phyloP scores from a whole-genome alignment of 2,113 vertebrate genomes.

The Oplegnathus fasciatus region DNA sequence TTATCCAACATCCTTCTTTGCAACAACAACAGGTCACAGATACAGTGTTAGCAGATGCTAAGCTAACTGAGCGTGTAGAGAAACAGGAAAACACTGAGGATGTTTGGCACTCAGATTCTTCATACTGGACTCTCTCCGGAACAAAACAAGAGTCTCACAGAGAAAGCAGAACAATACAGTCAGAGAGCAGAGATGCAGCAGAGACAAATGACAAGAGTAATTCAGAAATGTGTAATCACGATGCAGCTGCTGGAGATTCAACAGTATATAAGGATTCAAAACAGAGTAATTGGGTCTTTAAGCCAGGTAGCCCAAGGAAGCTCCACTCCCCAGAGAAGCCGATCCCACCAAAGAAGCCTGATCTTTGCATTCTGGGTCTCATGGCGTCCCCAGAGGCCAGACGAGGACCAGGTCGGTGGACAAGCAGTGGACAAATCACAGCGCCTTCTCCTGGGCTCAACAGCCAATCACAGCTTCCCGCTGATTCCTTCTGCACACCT shows the following conservation, averaged over 20 bases:
- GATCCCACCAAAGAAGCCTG: slow-evolving; percentile 78
- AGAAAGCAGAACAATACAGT: neutral
- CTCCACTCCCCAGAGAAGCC: slow-evolving; percentile 53
- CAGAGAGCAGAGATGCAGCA: neutral
- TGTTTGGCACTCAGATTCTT: neutral
- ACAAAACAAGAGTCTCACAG: neutral
- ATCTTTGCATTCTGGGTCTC: slow-evolving; percentile 66
- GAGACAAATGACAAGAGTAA: neutral
- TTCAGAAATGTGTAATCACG: neutral
- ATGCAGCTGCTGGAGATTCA: neutral
- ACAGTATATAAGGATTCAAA: neutral
- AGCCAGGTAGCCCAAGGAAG: neutral
- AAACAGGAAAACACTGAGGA: neutral
- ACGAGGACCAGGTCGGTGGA: neutral
- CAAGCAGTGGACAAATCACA: neutral
- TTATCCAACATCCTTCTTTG: neutral
- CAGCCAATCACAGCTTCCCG: neutral
- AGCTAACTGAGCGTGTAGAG: slow-evolving; percentile 15
- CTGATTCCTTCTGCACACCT: neutral
- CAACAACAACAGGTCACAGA: neutral
- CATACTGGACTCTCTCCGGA: slow-evolving; percentile 7
- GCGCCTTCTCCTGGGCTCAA: neutral
- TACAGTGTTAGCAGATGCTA: neutral
- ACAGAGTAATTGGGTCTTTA: neutral
- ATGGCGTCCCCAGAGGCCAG: slow-evolving; percentile 1